These are phyloP conservation scores for Tympanuchus pallidicinctus DNA, from an alignment of 2,113 vertebrate genomes.

Conservation along the genomic window DNA sequence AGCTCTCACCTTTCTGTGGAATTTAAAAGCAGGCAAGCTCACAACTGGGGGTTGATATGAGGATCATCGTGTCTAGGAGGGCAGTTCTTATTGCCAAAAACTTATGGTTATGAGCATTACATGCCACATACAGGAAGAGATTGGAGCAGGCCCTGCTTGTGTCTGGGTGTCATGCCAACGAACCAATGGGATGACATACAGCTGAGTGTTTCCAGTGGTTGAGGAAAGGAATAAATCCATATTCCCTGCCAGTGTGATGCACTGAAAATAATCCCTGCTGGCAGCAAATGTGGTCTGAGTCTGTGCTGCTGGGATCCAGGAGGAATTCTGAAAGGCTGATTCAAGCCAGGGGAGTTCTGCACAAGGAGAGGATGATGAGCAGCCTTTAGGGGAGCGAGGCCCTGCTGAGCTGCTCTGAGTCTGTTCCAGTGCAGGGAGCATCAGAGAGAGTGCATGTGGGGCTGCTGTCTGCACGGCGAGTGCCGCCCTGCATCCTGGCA, in stretches of 20 bases:
- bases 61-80: background rate
- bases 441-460: background rate
- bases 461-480: background rate
- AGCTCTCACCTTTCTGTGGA: background rate
- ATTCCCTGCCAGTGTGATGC: background rate
- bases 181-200: background rate
- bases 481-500: background rate
- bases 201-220: background rate
- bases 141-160: background rate
- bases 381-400: background rate
- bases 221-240: background rate
- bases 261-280: background rate
- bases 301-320: background rate
- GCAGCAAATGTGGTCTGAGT: background rate
- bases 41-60: background rate
- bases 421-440: background rate
- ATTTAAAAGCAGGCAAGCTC: background rate
- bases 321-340: background rate
- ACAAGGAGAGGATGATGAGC: background rate
- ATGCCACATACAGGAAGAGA: fast-evolving
- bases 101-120: background rate
- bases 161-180: background rate
- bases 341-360: background rate
- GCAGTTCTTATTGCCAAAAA: background rate
- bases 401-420: background rate